Conservation (phyloP, 1,140 invertebrate genomes). For the Diachasma alloeum region DNA sequence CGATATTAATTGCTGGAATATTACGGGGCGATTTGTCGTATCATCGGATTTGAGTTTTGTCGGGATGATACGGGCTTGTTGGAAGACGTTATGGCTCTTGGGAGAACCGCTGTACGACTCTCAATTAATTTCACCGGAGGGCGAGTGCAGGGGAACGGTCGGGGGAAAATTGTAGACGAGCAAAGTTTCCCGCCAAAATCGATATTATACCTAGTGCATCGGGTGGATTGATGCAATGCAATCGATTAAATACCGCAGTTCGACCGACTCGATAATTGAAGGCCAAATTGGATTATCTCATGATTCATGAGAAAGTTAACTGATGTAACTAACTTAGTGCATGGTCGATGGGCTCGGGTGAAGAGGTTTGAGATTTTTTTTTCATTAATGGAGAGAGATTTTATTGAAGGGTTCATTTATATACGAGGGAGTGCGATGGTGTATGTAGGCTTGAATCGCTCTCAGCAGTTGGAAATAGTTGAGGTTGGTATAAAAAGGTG, state of each 20-base stretch:
- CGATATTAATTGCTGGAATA: neutral
- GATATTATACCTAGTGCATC: neutral
- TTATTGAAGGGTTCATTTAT: neutral
- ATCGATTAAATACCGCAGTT: constrained; percentile 25
- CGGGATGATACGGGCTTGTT: neutral
- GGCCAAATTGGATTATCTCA: constrained; percentile 24
- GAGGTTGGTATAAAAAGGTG: neutral
- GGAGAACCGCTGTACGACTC: neutral
- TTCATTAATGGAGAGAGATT: neutral
- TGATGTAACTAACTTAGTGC: constrained; percentile 7
- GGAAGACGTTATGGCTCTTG: neutral
- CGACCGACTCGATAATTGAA: constrained; percentile 24
- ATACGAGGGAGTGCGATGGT: neutral
- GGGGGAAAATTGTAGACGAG: neutral
- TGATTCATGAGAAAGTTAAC: constrained; percentile 11
- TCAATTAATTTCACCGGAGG: neutral
- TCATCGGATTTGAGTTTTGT: neutral
- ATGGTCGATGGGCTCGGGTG: neutral
- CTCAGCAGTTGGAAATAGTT: neutral
- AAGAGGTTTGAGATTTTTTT: neutral
- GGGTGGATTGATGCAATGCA: constrained; percentile 21
- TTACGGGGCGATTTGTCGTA: neutral
- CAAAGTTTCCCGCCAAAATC: constrained; percentile 8
- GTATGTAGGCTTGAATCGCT: neutral
- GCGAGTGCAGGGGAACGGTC: neutral